Evolutionary conservation across 2,888 invertebrate species (phyloP), one percentile per base, ranked within the genome.

Genomic region (Limenitis camilla): DNA sequence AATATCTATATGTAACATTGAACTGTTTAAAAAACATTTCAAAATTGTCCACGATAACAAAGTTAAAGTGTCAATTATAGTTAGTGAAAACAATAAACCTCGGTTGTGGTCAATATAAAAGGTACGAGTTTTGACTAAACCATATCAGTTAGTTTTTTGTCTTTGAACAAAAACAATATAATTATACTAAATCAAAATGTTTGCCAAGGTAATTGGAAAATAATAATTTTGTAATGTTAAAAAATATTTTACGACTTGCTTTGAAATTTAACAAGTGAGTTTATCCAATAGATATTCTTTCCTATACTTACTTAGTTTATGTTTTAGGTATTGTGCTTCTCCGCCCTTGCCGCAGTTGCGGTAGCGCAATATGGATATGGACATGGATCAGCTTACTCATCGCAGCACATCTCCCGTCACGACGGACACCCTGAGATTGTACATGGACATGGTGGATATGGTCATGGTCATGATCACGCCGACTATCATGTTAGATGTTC

Each of bases 301-400:
- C n/a, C n/a, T n/a, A n/a, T 28, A 40, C 6, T 28, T 6, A 27
- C 8, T 40, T 29, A 40, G 5, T n/a, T 33, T 40, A 38, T 38
- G 6, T 52, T 43, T 9, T 38, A 66, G 65, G 48, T 61, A 1
- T n/a, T 62, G n/a, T 61, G 49, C 45, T 43, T 68, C 39, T 45
- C 57, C n/a, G 49, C 55, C n/a, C 28, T 64, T 2, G 51, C 56
- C 32, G 55, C 60, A 5, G 40, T 53, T 7, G 57, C 48, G 3
- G 52, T 58, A 9, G 53, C 53, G 9, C 6, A 52, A 41, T 42
- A 60, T 35, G 61, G 72, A 68, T 59, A 67, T 68, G 61, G 76
- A 60, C 63, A 90, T 72, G 62, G 72, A 65, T 61, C 79, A 74
- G 74, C 73, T 1, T 74, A 66, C 64, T 81, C 81, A 5, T 79